These are phyloP conservation scores for Macrotus californicus DNA, from an alignment of 2,113 vertebrate genomes.

Conservation along the genomic window DNA sequence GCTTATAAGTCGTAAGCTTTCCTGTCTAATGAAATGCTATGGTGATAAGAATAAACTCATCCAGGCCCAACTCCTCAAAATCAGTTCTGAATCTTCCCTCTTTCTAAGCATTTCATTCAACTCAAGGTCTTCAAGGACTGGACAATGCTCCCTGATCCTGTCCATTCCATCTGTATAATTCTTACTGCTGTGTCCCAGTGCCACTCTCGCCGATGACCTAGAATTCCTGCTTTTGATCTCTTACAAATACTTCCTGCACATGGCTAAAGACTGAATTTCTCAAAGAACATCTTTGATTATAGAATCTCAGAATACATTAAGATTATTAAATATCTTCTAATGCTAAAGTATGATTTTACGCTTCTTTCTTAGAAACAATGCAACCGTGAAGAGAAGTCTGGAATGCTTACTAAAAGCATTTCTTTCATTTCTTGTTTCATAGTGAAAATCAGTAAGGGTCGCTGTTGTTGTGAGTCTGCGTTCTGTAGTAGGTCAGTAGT, in stretches of 20 bases:
- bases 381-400: neutral
- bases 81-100: neutral
- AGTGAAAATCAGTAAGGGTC: neutral
- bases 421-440: neutral
- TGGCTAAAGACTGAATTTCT: conserved; percentile 18
- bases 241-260: neutral
- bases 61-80: neutral
- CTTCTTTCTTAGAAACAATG: conserved; percentile 32
- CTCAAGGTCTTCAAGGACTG: neutral
- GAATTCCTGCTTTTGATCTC: neutral
- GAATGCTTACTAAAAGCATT: neutral
- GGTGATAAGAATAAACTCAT: neutral
- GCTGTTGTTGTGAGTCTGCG: neutral
- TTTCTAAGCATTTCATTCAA: neutral
- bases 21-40: neutral
- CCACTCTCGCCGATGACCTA: neutral
- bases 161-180: neutral
- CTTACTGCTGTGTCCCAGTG: neutral
- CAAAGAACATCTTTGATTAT: conserved; percentile 7
- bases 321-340: neutral
- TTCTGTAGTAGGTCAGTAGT: neutral
- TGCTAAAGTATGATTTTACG: neutral
- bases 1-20: neutral
- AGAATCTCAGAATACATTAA: conserved; percentile 1
- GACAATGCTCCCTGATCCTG: neutral